phyloP scores from a whole-genome alignment of 2,797 vertebrate genomes.

The Erpetoichthys calabaricus region DNA sequence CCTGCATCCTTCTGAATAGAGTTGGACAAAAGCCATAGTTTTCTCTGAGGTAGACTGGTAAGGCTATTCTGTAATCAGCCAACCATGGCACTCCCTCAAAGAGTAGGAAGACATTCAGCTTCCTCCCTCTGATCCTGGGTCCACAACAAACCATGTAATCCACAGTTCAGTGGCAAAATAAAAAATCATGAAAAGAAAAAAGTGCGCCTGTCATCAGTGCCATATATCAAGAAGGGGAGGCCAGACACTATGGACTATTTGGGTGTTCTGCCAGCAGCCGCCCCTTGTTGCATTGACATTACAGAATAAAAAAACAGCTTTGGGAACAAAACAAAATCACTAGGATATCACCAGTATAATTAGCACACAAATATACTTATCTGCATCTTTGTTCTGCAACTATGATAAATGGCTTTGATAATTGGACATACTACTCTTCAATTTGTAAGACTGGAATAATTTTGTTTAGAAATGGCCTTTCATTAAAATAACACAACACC shows the following conservation, averaged over 20 bases:
- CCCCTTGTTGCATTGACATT: conserved; percentile 15
- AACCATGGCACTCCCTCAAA: conserved; percentile 56
- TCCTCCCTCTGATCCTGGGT: conserved; percentile 59
- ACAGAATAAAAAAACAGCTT: too few relatives aligned
- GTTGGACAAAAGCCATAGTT: conserved; percentile 62
- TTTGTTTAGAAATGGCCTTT: too few relatives aligned
- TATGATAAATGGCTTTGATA: too few relatives aligned
- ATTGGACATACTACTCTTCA: too few relatives aligned
- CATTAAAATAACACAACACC: too few relatives aligned
- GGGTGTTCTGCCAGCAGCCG: conserved; percentile 22
- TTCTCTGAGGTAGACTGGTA: conserved; percentile 48
- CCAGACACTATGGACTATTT: conserved; percentile 32
- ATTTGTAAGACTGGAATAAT: too few relatives aligned
- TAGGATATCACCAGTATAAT: too few relatives aligned
- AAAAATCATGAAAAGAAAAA: conserved; percentile 47
- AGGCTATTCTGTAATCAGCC: conserved; percentile 62
- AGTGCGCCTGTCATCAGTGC: conserved; percentile 41
- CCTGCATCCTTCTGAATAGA: conserved; percentile 29
- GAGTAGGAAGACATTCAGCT: conserved; percentile 66
- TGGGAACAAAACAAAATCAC: too few relatives aligned
- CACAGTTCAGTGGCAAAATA: conserved; percentile 64
- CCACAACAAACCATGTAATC: conserved; percentile 62
- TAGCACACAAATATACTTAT: too few relatives aligned
- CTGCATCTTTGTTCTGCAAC: too few relatives aligned
- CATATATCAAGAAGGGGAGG: conserved; percentile 35